phyloP scores from a whole-genome alignment of 2,888 invertebrate genomes.

The Cephalotes varians region DNA sequence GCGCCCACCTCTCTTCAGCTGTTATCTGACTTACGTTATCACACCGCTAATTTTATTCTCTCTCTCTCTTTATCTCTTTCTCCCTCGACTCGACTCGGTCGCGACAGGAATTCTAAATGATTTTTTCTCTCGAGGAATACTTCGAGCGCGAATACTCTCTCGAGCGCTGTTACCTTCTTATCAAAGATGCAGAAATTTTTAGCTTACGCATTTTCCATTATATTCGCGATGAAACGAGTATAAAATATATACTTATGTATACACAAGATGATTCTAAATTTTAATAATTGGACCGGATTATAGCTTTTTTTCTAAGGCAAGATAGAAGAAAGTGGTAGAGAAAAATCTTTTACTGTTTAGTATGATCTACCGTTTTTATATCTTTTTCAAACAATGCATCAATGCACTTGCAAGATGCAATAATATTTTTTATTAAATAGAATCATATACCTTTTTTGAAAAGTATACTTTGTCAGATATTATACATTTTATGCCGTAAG shows the following conservation, averaged over 20 bases:
- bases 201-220: not conserved
- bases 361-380: not conserved
- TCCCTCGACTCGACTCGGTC: not conserved
- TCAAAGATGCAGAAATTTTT: constrained; percentile 10
- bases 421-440: not conserved
- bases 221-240: not conserved
- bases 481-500: not conserved
- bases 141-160: not conserved
- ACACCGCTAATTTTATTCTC: constrained; percentile 31
- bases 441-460: not conserved
- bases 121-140: constrained; percentile 3
- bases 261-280: not conserved
- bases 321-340: not conserved
- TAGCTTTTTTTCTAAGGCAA: not conserved
- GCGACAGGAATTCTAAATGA: constrained; percentile 19
- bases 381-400: not conserved
- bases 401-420: not conserved
- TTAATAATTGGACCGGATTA: not conserved
- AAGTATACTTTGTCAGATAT: not conserved
- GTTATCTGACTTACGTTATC: constrained; percentile 39
- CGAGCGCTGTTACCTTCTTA: not conserved
- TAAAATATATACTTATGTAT: not conserved
- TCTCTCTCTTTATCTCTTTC: not conserved
- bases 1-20: not conserved
- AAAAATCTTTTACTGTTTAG: not conserved